Evolutionary conservation across 2,113 vertebrate species (phyloP), one percentile per base, ranked within the genome.

Genomic region (Periophthalmodon schlosseri): DNA sequence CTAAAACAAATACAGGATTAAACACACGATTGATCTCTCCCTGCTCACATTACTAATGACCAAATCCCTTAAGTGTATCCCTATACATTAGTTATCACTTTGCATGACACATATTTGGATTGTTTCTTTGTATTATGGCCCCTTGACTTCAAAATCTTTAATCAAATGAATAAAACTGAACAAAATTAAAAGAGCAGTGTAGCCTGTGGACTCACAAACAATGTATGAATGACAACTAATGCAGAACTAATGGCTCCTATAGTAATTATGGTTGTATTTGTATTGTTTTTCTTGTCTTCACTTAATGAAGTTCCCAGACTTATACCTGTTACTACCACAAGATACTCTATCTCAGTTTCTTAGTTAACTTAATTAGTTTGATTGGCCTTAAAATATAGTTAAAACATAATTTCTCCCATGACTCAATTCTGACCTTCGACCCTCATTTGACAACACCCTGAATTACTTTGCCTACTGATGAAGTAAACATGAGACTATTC

Each of bases 1-100:
- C 21, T 74, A 8, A 33, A 36, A 33, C 13, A 57, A 72, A 68
- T n/a, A 65, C 24, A 21, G 2, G 66, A 52, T 61, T 34, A 66
- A 63, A 56, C 0, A 47, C 10, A 24, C 6, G 3, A 34, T 46
- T 67, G 65, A 66, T 11, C 24, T 23, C 4, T 5, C 68, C 64
- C 18, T 14, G 56, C 13, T 54, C 68, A 50, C 65, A 69, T 52
- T 18, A 5, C 46, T 2, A 34, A n/a, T n/a, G 2, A n/a, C n/a
- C 12, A 3, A 28, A 14, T 58, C 57, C 24, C n/a, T 58, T 11
- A 14, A 4, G 21, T 60, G 15, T 24, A 28, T 44, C 20, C 20
- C 2, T 56, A 11, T 21, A n/a, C 52, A 21, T 10, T 10, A 21
- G 20, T 9, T 21, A n/a, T 56, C 6, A n/a, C 9, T n/a, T 21